phyloP scores from a whole-genome alignment of 2,113 vertebrate genomes.

The Propithecus coquereli region DNA sequence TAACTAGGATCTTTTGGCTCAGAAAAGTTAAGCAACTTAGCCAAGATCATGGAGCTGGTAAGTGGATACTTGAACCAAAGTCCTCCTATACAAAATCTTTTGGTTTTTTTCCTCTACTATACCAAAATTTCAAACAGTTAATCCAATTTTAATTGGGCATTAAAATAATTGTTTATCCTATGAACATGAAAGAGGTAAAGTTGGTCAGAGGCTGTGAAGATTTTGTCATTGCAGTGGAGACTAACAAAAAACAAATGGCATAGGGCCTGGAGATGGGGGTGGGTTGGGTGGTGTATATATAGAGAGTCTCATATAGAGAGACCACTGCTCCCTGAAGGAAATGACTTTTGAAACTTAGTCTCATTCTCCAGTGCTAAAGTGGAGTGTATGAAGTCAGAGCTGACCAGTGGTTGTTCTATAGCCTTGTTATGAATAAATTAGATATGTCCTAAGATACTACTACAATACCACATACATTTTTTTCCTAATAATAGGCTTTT shows the following conservation, averaged over 20 bases:
- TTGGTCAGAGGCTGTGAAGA: neutral
- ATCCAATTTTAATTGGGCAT: neutral
- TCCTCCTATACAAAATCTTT: neutral
- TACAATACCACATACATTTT: neutral
- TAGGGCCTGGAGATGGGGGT: neutral
- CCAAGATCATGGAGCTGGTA: neutral
- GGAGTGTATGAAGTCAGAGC: neutral
- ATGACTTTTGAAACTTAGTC: neutral
- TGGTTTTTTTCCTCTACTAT: neutral
- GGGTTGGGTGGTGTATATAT: neutral
- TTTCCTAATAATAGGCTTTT: neutral
- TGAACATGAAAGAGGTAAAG: neutral
- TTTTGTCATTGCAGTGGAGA: neutral
- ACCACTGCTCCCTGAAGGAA: neutral
- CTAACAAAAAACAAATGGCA: neutral
- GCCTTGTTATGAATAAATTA: neutral
- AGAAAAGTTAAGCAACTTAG: conserved; percentile 18
- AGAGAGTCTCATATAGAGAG: neutral
- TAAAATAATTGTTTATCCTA: neutral
- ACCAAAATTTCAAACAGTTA: neutral
- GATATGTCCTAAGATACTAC: neutral
- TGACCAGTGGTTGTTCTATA: neutral
- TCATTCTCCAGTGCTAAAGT: neutral
- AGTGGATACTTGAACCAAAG: neutral
- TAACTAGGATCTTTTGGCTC: neutral